Evolutionary conservation across 2,113 vertebrate genomes (phyloP), one percentile per base, ranked within the genome.

Genomic region (Telmatochromis sp.): DNA sequence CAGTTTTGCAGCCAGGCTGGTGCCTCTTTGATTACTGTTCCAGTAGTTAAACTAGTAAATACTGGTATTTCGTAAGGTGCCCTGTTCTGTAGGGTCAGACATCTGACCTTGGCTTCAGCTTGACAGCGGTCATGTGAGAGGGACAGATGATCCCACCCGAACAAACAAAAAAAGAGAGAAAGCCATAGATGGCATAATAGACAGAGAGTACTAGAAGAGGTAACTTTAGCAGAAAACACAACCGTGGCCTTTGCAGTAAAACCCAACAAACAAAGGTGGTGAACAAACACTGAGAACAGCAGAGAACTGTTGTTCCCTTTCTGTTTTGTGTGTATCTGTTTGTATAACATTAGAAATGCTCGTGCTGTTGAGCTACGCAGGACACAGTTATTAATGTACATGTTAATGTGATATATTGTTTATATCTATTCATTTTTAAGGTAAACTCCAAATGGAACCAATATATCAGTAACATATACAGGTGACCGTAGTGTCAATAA

Each of bases 1-100:
- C 82, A 86, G 78, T 80, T 89, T 78, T 47, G 85, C 80, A 68
- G 63, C 83, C 85, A 83, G 82, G n/a, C 89, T 93, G 83, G 82
- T 86, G 58, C 86, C 88, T 88, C 79, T 92, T 79, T 93, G 71
- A 89, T 90, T 92, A 89, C 82, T 83, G 81, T 92, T 91, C 87
- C 88, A 92, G 89, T 80, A 92, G 87, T 84, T 84, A 60, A 85
- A 26, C 65, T 37, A 82, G 65, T 75, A 82, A 81, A 68, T 53
- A 81, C 58, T 7, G 37, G 53, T 57, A 85, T 85, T 90, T 82
- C 81, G 85, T 92, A 89, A 94, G 86, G 91, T 94, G 88, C 54
- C 83, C 81, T 86, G 83, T 23, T 89, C 87, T 92, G 40, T 87
- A 84, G 23, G 89, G 71, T 58, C 51, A 37, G 84, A 81, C 92